Evolutionary conservation across 2,797 vertebrate species (phyloP), one percentile per base, ranked within the genome.

Genomic region (Apogon hyalosoma): DNA sequence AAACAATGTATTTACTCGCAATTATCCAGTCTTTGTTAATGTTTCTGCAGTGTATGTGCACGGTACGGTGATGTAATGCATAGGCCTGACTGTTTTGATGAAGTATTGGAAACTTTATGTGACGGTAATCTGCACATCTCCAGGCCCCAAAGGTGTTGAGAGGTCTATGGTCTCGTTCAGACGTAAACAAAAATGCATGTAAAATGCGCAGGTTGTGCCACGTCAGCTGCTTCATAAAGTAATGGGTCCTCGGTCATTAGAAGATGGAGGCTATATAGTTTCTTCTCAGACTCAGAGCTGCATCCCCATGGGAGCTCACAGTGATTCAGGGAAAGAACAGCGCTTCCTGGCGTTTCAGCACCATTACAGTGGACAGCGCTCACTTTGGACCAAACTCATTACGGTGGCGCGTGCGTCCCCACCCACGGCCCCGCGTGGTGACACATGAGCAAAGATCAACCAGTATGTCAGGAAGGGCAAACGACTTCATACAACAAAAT

Each of bases 351-450:
- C 63, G 84, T 83, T 93, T 94, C 92, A 94, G 93, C 90, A 94
- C 93, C 88, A 63, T 72, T 38, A 12, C 41, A 52, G 70, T 91
- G 94, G 92, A 95, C 93, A 96, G 95, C 87, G 87, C 81, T 88
- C 79, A 70, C 73, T 69, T 42, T 69, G 73, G 49, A 38, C 43
- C 53, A 18, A 39, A 42, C 65, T 11, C 19, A 67, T 47, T 59
- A 50, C 70, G 6, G 56, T 69, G 59, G 64, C 45, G 69, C 71
- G 51, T 47, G 74, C 57, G 59, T 82, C 77, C 65, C 64, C 85
- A 88, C 80, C 84, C 87, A 73, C 86, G 66, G 48, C 67, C 64
- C 81, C 63, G 84, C 77, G 79, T 67, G 73, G 70, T 71, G 69
- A 68, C 80, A 72, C 36, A 73, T 0, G 43, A 64, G 63, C 61